Conservation (phyloP, 2,888 invertebrate species). For the Syrphus vitripennis region DNA sequence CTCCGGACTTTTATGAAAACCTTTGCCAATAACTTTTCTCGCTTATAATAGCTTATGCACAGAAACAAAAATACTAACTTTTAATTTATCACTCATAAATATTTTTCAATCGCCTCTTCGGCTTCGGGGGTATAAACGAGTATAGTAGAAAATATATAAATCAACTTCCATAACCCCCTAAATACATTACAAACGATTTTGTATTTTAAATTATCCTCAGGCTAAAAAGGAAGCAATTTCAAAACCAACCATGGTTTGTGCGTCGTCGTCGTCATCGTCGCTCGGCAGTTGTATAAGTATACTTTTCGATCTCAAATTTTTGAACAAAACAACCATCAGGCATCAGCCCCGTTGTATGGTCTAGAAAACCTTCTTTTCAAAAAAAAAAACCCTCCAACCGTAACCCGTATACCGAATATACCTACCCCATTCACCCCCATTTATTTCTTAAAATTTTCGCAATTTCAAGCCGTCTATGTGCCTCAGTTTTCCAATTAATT, state of each 20-base stretch:
- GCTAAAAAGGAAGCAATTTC: constrained; percentile 11
- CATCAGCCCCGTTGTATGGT: not conserved
- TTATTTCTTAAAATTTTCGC: not conserved
- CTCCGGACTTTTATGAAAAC: not conserved
- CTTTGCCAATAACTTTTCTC: not conserved
- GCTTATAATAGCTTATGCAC: not conserved
- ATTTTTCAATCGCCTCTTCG: not conserved
- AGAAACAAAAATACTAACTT: constrained; percentile 5
- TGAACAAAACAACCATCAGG: not conserved
- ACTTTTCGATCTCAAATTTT: constrained; percentile 1
- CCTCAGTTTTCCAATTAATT: constrained; percentile 65
- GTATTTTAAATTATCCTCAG: constrained; percentile 40
- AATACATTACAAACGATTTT: not conserved
- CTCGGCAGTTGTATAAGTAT: not conserved
- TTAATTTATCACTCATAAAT: constrained; percentile 11
- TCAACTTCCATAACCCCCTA: not conserved
- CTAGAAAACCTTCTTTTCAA: not conserved
- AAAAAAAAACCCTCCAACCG: no score
- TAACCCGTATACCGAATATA: no score
- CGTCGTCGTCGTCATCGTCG: not conserved
- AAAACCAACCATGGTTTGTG: not conserved
- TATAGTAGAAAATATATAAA: constrained; percentile 8
- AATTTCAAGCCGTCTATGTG: constrained; percentile 16
- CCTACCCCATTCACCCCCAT: not conserved
- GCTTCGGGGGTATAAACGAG: not conserved